Conservation (phyloP, 2,888 invertebrate species). For the Athalia cordata region DNA sequence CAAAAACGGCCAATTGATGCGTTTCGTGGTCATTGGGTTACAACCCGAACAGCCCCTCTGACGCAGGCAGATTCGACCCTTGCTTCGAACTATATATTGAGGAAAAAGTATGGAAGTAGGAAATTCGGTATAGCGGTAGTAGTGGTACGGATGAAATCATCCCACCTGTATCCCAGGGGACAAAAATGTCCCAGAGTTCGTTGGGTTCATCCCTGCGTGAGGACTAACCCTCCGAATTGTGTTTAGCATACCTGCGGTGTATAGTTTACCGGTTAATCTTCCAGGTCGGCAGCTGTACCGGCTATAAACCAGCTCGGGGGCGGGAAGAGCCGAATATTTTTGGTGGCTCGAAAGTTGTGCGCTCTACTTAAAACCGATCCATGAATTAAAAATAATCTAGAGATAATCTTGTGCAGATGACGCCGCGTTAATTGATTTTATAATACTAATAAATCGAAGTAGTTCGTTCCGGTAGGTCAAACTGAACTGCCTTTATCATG, state of each 20-base stretch:
- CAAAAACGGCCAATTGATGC: conserved; percentile 54
- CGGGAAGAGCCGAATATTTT: too few species aligned
- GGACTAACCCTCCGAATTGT: conserved; percentile 5
- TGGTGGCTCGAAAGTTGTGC: too few species aligned
- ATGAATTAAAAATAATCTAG: too few species aligned
- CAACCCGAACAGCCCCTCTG: conserved; percentile 26
- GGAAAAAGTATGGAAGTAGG: too few species aligned
- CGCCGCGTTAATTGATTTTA: too few species aligned
- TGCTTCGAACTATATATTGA: background rate
- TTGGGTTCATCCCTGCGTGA: background rate
- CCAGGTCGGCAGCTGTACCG: background rate
- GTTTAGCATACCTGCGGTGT: conserved; percentile 15
- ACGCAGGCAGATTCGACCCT: conserved; percentile 30
- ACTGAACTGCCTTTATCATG: too few species aligned
- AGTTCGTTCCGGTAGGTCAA: too few species aligned
- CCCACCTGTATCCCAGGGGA: conserved; percentile 38
- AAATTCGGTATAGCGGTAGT: background rate
- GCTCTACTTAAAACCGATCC: too few species aligned
- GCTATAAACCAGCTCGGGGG: too few species aligned
- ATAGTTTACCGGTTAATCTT: conserved; percentile 32
- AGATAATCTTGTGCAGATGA: too few species aligned
- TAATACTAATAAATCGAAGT: too few species aligned
- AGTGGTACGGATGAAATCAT: conserved; percentile 24
- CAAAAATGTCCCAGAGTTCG: conserved; percentile 41
- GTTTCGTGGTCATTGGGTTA: conserved; percentile 43